These are phyloP conservation scores for Athene cunicularia DNA, from an alignment of 2,113 vertebrate genomes.

Conservation along the genomic window DNA sequence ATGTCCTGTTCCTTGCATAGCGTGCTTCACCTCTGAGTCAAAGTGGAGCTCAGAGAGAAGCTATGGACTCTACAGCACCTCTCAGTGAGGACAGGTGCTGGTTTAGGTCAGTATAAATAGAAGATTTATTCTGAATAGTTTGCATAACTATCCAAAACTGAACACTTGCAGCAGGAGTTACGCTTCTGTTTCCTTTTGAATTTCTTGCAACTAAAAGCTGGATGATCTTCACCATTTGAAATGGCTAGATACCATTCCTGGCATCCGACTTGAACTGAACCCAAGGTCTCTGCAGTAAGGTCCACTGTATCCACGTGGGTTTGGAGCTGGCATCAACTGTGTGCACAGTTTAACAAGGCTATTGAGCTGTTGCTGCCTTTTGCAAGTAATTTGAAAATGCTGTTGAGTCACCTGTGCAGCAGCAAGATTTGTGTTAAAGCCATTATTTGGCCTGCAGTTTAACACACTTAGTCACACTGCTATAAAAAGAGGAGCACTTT, in stretches of 20 bases:
- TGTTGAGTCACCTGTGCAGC: not conserved
- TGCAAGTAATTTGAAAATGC: not conserved
- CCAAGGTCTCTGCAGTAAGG: not conserved
- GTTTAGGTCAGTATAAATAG: not conserved
- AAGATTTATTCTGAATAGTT: not conserved
- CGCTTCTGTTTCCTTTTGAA: not conserved
- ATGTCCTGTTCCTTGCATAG: not conserved
- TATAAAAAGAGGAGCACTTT: not conserved
- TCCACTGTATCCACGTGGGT: not conserved
- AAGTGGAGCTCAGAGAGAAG: not conserved
- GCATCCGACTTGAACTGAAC: not conserved
- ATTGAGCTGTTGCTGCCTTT: not conserved
- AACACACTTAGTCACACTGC: too few species aligned
- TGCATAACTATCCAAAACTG: not conserved
- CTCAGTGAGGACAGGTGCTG: not conserved
- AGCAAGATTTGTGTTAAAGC: not conserved
- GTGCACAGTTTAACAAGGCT: not conserved
- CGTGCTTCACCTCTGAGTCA: not conserved
- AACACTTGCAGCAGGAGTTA: not conserved
- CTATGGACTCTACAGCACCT: not conserved
- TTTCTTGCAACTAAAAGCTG: not conserved
- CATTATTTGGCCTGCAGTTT: not conserved
- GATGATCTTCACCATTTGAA: not conserved
- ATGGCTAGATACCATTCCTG: not conserved
- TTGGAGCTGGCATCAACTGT: not conserved